Conservation (phyloP, 2,113 vertebrate species). For the Dicentrarchus labrax region DNA sequence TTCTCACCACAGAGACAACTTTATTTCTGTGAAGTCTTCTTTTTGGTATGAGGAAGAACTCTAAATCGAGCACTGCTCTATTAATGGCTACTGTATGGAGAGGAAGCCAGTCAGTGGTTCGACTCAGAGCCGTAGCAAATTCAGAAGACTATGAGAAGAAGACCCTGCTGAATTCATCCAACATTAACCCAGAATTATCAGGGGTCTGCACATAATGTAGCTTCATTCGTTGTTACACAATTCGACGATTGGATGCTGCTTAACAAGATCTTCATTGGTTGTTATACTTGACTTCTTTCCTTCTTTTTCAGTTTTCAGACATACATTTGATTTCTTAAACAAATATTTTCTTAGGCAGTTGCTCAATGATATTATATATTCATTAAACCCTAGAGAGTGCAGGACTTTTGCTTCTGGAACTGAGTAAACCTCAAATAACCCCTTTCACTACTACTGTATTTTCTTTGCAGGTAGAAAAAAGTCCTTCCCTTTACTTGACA, state of each 20-base stretch:
- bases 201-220: not conserved
- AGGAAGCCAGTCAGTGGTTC: too few relatives aligned
- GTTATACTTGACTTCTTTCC: not conserved
- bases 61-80: not conserved
- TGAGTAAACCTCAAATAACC: not conserved
- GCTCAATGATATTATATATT: not conserved
- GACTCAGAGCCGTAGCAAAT: not conserved
- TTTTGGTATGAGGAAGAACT: not conserved
- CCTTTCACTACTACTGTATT: not conserved
- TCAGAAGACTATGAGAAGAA: not conserved
- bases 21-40: not conserved
- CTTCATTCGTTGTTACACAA: not conserved
- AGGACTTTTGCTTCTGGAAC: not conserved
- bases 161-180: not conserved
- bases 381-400: not conserved
- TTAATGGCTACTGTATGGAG: too few relatives aligned
- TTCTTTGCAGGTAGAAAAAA: conserved; percentile 19
- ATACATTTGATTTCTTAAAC: not conserved
- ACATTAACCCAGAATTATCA: not conserved
- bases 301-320: not conserved
- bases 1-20: not conserved
- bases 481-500: not conserved
- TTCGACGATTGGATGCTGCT: not conserved
- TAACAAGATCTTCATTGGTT: not conserved
- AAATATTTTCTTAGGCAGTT: not conserved